These are phyloP conservation scores for Hedychridium roseum DNA, from an alignment of 2,888 invertebrate genomes.

Conservation along the genomic window DNA sequence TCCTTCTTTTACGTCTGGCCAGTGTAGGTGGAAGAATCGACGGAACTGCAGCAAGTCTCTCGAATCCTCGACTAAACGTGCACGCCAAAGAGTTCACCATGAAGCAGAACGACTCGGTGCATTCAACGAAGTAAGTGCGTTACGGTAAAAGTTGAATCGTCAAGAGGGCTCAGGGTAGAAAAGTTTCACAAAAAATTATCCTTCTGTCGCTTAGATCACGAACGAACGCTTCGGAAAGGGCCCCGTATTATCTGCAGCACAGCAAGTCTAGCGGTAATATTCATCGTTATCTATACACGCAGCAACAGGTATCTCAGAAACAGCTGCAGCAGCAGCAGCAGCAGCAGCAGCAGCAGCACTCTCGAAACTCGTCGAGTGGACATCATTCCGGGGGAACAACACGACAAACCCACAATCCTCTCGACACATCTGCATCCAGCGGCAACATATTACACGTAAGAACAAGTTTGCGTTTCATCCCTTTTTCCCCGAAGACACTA, in stretches of 20 bases:
- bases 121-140: conserved; percentile 58
- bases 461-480: conserved; percentile 3
- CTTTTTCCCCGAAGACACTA: not conserved
- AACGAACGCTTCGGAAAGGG: conserved; percentile 53
- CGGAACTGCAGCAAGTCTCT: conserved; percentile 36
- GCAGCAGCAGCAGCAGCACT: conserved; percentile 32
- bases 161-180: not conserved
- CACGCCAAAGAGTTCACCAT: conserved; percentile 91
- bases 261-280: conserved; percentile 79
- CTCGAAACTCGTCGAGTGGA: conserved; percentile 28
- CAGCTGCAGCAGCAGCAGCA: conserved; percentile 66
- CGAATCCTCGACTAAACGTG: conserved; percentile 78
- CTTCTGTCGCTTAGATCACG: conserved; percentile 51
- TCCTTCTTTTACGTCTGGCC: not conserved
- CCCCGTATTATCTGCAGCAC: conserved; percentile 67
- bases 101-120: conserved; percentile 69
- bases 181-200: not conserved
- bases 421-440: conserved; percentile 69
- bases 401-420: conserved; percentile 49
- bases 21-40: conserved; percentile 40
- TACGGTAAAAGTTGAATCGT: not conserved
- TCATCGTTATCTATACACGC: conserved; percentile 57
- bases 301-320: conserved; percentile 68
- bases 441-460: conserved; percentile 71
- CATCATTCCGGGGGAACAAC: conserved; percentile 33